A percentile compares a stretch with the other conserved stretches of the same genome.
These are phyloP conservation scores for Trilocha varians DNA, from an alignment of 2,888 invertebrate species.

Conservation along the genomic window DNA sequence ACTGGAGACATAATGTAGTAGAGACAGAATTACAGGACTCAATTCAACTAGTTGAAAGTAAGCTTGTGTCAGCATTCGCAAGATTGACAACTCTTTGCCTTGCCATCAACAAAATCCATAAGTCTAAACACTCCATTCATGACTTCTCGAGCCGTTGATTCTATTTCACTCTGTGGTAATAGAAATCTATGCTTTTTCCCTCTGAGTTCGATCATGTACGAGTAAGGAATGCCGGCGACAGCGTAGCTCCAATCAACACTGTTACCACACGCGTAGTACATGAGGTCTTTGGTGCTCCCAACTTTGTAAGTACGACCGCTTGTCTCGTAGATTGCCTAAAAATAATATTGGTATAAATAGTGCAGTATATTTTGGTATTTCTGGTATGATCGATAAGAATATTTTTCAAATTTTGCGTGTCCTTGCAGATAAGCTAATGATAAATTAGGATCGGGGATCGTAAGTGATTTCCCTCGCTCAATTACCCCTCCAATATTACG, in stretches of 20 bases:
- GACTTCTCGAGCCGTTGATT: constrained; percentile 38
- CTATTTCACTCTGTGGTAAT: constrained; percentile 51
- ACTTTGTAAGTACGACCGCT: constrained; percentile 56
- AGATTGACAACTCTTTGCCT: constrained; percentile 19
- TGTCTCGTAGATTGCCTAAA: constrained; percentile 48
- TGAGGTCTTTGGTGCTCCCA: constrained; percentile 60
- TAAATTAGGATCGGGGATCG: too few relatives aligned
- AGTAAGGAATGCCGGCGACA: constrained; percentile 45
- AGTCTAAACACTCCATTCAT: constrained; percentile 39
- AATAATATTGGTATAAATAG: too few relatives aligned
- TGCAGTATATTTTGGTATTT: too few relatives aligned
- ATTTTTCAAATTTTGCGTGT: too few relatives aligned
- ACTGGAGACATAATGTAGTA: too few relatives aligned
- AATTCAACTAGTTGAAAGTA: too few relatives aligned
- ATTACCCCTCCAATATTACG: too few relatives aligned
- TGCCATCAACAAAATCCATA: constrained; percentile 45
- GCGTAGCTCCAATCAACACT: constrained; percentile 62
- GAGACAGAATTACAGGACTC: too few relatives aligned
- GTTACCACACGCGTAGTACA: constrained; percentile 58
- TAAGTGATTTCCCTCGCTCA: too few relatives aligned
- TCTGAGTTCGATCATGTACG: constrained; percentile 58
- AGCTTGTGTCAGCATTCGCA: constrained; percentile 24
- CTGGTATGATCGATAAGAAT: too few relatives aligned
- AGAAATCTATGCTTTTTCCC: constrained; percentile 51
- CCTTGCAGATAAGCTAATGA: too few relatives aligned